phyloP scores from a whole-genome alignment of 2,888 invertebrate genomes.

The Crocallis elinguaria region DNA sequence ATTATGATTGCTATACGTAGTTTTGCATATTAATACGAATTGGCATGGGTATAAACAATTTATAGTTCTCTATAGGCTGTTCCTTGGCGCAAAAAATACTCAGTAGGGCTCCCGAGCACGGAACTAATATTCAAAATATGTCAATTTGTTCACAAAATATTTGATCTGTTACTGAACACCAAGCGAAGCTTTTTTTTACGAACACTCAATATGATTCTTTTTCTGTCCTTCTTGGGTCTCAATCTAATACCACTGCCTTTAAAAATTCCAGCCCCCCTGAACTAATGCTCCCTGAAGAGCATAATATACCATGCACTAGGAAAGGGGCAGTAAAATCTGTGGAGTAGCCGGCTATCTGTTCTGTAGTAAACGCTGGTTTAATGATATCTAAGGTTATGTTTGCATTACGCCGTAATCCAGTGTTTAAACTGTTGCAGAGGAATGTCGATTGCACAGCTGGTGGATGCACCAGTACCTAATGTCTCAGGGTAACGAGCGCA shows the following conservation, averaged over 20 bases:
- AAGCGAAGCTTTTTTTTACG: too few relatives aligned
- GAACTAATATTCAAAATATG: too few relatives aligned
- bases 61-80: too few relatives aligned
- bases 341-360: neutral
- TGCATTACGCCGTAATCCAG: neutral
- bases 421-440: constrained; percentile 2
- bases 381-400: constrained; percentile 1
- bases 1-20: constrained; percentile 12
- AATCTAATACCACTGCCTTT: neutral
- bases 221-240: too few relatives aligned
- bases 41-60: too few relatives aligned
- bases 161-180: too few relatives aligned
- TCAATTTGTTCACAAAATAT: too few relatives aligned
- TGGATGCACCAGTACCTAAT: neutral
- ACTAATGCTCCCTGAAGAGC: neutral
- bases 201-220: too few relatives aligned
- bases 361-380: constrained; percentile 2
- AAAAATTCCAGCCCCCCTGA: neutral
- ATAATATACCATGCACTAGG: neutral
- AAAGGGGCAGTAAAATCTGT: neutral
- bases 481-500: too few relatives aligned
- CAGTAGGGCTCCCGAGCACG: too few relatives aligned
- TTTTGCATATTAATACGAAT: too few relatives aligned
- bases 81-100: too few relatives aligned
- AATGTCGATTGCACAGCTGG: neutral